A percentile compares a stretch with the other conserved stretches of the same genome.
phyloP scores from a whole-genome alignment of 2,888 invertebrate genomes.

The Acleris literana region DNA sequence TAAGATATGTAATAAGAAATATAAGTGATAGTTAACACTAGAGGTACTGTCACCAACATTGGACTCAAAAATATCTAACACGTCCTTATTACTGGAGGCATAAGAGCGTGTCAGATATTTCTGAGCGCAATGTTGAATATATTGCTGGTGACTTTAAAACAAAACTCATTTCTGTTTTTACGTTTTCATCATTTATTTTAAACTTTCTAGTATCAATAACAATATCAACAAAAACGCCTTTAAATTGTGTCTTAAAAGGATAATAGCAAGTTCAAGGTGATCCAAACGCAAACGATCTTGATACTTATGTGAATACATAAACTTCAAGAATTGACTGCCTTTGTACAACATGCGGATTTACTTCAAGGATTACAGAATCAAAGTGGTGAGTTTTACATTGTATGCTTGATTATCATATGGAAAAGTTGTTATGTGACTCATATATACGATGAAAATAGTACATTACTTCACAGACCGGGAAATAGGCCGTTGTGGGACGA shows the following conservation, averaged over 20 bases:
- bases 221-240: conserved; percentile 16
- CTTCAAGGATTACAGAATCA: conserved; percentile 73
- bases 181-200: background rate
- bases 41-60: too few species aligned
- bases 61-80: too few species aligned
- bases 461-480: too few species aligned
- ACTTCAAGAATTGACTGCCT: conserved; percentile 60
- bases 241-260: conserved; percentile 6
- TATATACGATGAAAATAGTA: too few species aligned
- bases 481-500: too few species aligned
- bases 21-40: too few species aligned
- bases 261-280: conserved; percentile 5
- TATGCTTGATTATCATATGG: background rate
- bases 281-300: conserved; percentile 45
- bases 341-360: conserved; percentile 71
- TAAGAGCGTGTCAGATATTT: too few species aligned
- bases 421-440: background rate
- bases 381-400: conserved; percentile 66
- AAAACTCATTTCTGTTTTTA: too few species aligned
- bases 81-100: too few species aligned
- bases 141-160: too few species aligned
- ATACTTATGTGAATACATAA: conserved; percentile 74
- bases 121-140: too few species aligned
- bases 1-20: too few species aligned
- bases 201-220: conserved; percentile 5